A percentile compares a stretch with the other conserved stretches of the same genome.
Conservation (phyloP, 35 echinoderm and acorn worm species). For the Amphiura filiformis region DNA sequence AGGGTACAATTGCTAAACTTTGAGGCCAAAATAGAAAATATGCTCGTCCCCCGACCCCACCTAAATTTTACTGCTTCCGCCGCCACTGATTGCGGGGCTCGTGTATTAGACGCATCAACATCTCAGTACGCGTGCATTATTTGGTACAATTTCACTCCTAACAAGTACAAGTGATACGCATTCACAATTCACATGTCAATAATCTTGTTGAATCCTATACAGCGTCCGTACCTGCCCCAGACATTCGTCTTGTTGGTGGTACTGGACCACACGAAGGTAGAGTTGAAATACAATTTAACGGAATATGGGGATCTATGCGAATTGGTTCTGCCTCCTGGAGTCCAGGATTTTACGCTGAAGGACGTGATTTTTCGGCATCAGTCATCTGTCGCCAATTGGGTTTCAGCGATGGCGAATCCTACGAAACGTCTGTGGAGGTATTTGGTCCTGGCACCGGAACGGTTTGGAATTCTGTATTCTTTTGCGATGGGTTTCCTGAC, state of each 20-base stretch:
- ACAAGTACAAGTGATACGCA: neutral
- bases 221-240: neutral
- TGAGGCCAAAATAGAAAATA: neutral
- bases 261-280: neutral
- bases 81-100: no score
- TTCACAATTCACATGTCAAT: neutral
- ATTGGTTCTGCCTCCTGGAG: neutral
- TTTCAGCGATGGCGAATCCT: neutral
- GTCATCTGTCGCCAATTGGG: neutral
- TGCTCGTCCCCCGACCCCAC: no score
- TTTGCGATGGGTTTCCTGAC: neutral
- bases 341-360: neutral
- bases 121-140: no score
- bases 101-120: no score
- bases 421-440: neutral
- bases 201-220: neutral
- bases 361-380: neutral
- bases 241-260: neutral
- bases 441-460: neutral
- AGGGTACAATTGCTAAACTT: no score
- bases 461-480: neutral
- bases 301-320: neutral
- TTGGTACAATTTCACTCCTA: no score
- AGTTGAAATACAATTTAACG: neutral
- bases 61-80: no score